Percentiles rank a stretch among this genome's conserved stretches.
Conservation (phyloP, 2,888 invertebrate species). For the Ceramica pisi region DNA sequence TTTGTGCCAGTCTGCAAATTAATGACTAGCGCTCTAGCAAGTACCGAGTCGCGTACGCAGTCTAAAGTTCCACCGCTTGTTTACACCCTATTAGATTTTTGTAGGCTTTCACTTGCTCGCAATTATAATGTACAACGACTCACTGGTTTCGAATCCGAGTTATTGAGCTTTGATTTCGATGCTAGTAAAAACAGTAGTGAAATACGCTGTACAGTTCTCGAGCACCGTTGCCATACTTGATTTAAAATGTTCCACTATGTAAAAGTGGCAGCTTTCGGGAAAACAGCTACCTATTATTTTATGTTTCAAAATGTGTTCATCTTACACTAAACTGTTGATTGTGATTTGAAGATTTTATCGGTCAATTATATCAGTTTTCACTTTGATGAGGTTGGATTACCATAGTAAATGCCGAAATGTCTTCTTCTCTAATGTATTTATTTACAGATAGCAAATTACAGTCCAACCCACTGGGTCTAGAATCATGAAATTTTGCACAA, state of each 20-base stretch:
- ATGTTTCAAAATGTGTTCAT: neutral
- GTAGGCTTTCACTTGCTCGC: slow-evolving; percentile 42
- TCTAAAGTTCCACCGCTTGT: slow-evolving; percentile 79
- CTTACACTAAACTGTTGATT: neutral
- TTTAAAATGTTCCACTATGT: slow-evolving; percentile 10
- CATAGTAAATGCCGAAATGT: neutral
- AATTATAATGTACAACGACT: slow-evolving; percentile 36
- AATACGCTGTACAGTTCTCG: slow-evolving; percentile 11
- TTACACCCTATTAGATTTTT: slow-evolving; percentile 66
- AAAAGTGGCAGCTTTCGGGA: slow-evolving; percentile 13
- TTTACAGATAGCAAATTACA: neutral
- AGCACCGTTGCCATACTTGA: slow-evolving; percentile 23
- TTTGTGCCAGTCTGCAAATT: slow-evolving; percentile 86
- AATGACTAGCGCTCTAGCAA: slow-evolving; percentile 80
- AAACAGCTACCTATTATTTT: slow-evolving; percentile 9
- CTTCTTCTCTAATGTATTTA: neutral
- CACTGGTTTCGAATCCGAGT: slow-evolving; percentile 10
- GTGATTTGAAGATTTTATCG: neutral
- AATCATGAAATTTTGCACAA: neutral
- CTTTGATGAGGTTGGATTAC: neutral
- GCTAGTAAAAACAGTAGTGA: slow-evolving; percentile 20
- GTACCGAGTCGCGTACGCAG: slow-evolving; percentile 71
- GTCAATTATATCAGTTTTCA: neutral
- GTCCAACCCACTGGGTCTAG: neutral
- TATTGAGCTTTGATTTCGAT: slow-evolving; percentile 32